Percentiles rank a stretch among this genome's conserved stretches.
phyloP scores from a whole-genome alignment of 2,113 vertebrate genomes.

The Cynopterus brachyotis region DNA sequence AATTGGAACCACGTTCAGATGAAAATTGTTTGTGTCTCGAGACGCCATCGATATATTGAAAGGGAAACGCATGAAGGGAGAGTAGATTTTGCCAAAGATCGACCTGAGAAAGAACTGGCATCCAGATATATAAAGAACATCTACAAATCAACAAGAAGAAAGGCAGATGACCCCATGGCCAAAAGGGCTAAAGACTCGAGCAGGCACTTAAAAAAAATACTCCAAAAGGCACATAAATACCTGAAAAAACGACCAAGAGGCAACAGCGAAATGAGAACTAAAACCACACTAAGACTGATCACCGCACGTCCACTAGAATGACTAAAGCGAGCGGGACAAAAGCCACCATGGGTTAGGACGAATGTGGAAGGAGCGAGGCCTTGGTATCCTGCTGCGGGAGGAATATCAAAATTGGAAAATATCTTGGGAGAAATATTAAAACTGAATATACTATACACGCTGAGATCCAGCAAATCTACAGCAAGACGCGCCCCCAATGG shows the following conservation, averaged over 20 bases:
- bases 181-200: neutral
- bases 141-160: neutral
- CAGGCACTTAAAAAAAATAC: neutral
- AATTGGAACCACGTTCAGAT: neutral
- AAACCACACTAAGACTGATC: neutral
- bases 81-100: neutral
- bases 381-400: neutral
- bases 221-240: neutral
- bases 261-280: neutral
- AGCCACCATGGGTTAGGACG: neutral
- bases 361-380: too few relatives aligned
- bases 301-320: too few relatives aligned
- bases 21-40: neutral
- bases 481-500: too few relatives aligned
- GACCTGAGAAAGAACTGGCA: neutral
- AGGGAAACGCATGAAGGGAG: neutral
- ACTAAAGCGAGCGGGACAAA: neutral
- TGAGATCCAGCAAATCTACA: too few relatives aligned
- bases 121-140: neutral
- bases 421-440: neutral
- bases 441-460: neutral
- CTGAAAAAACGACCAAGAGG: neutral
- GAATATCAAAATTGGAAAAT: neutral
- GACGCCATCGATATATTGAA: neutral
- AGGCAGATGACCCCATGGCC: neutral